These are phyloP conservation scores for Dryobota labecula DNA, from an alignment of 2,888 invertebrate genomes.

Conservation along the genomic window DNA sequence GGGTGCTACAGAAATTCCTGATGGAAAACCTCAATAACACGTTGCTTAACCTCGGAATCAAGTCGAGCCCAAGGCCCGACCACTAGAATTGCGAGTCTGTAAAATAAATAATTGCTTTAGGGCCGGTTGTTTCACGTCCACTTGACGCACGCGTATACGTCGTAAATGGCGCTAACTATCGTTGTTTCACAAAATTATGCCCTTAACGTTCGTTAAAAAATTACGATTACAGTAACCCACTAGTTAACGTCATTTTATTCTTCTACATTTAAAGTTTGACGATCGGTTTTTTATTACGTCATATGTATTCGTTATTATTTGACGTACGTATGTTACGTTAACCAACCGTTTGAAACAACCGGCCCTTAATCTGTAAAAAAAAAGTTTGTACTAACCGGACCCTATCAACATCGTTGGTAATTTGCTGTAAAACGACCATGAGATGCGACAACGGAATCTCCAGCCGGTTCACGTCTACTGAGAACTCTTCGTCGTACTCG, in stretches of 20 bases:
- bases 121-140: too few species aligned
- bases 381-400: slow-evolving; percentile 77
- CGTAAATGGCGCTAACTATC: too few species aligned
- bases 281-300: too few species aligned
- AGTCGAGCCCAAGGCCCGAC: background rate
- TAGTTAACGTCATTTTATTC: too few species aligned
- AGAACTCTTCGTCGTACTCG: slow-evolving; percentile 71
- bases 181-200: too few species aligned
- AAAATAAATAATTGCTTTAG: background rate
- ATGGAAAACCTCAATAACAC: background rate
- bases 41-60: background rate
- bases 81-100: background rate
- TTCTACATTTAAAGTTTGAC: too few species aligned
- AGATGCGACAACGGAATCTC: slow-evolving; percentile 81
- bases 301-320: too few species aligned
- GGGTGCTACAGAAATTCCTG: background rate
- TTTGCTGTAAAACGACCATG: slow-evolving; percentile 79
- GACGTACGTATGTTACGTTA: too few species aligned
- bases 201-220: too few species aligned
- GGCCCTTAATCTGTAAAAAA: background rate
- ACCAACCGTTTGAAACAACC: too few species aligned
- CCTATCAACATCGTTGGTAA: slow-evolving; percentile 80
- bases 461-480: slow-evolving; percentile 70
- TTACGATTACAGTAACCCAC: too few species aligned
- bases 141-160: too few species aligned